Base-by-base conservation (phyloP, 1,140 invertebrate genomes). In the Brevipalpus yothersi region DNA sequence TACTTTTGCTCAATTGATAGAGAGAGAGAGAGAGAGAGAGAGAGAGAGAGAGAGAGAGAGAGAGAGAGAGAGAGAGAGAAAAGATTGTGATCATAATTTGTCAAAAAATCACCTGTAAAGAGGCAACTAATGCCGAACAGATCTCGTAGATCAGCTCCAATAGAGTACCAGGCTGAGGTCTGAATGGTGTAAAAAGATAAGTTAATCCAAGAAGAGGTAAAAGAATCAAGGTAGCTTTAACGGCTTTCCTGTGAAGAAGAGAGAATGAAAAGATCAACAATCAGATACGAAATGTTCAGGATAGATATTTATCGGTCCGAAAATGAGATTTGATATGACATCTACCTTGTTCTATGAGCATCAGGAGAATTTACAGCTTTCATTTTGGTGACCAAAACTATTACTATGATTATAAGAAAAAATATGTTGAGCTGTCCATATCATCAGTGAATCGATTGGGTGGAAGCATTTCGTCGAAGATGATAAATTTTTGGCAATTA, bases 361-460 rank as follows among this genome's bases (percentile, higher is more conserved):
- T 74, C 72, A 15, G 72, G 70, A 15, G 68, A 69, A 64, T 69
- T 70, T 19, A 73, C 68, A 65, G 80, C 80, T 66, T 82, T 76
- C 57, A 93, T 72, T 71, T 94, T 94, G 8, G 82, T 81, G 41
- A 90, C 78, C n/a, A 94, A 76, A 4, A 94, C 86, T 58, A 88
- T 77, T 53, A 94, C 82, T 66, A 95, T 94, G 73, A 93, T 94
- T 70, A 85, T 82, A 42, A 95, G 78, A 71, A 95, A 94, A 58
- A 84, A 73, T 21, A 92, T 73, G 72, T 93, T 94, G 40, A 90
- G 74, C 65, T 74, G 64, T 31, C 31, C 31, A 31, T 31, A 31
- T 31, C 31, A 5, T 5, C 31, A 68, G 65, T 59, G 31, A 51
- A 57, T 59, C 17, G 45, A 63, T n/a, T 17, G 10, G 47, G 41